These are phyloP conservation scores for Mionectes macconnelli DNA, from an alignment of 2,113 vertebrate species.

Conservation along the genomic window DNA sequence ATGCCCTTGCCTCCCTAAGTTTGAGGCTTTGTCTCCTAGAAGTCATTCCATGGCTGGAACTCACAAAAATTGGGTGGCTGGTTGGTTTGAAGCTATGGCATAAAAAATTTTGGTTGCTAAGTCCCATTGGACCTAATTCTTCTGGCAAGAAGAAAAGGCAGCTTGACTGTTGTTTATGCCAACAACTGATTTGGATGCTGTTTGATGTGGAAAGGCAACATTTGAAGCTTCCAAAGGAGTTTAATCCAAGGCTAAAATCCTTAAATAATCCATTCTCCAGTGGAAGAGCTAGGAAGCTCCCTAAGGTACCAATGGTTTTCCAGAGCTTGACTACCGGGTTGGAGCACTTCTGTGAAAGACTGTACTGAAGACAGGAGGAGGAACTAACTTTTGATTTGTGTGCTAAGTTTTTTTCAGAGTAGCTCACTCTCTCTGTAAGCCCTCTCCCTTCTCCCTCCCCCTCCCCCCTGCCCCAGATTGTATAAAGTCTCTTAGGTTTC, in stretches of 20 bases:
- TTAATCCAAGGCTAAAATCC: not conserved
- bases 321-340: not conserved
- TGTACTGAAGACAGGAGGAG: not conserved
- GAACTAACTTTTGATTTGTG: not conserved
- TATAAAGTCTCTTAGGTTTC: not conserved
- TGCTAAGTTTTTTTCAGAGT: not conserved
- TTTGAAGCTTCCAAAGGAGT: not conserved
- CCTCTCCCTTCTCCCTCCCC: not conserved
- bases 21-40: not conserved
- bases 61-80: not conserved
- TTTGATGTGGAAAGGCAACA: slow-evolving; percentile 9
- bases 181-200: not conserved
- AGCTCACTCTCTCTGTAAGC: not conserved
- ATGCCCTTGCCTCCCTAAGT: not conserved
- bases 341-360: not conserved
- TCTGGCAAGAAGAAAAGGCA: not conserved
- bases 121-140: not conserved
- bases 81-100: not conserved
- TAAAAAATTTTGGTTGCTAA: not conserved
- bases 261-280: not conserved
- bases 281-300: not conserved
- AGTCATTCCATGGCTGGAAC: not conserved
- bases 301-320: not conserved
- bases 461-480: too few species aligned
- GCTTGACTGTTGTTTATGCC: slow-evolving; percentile 41